Evolutionary conservation across 2,888 invertebrate species (phyloP), one percentile per base, ranked within the genome.

Genomic region (Dione juno): DNA sequence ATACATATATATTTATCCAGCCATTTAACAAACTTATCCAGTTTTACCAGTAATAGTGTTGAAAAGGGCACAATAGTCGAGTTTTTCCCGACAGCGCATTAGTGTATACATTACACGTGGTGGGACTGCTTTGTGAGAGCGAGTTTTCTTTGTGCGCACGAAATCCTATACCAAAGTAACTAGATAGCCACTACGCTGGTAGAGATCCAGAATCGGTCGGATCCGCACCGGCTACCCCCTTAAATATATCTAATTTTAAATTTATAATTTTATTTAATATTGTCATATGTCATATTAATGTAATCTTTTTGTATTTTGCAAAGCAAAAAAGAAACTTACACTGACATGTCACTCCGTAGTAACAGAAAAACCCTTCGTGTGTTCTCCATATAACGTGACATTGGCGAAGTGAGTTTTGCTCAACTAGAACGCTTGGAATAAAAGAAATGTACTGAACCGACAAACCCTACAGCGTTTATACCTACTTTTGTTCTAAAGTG

Each of bases 91-190:
- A 74, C 70, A 74, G 69, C 73, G 71, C 66, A 74, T 66, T 65
- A 71, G 48, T 57, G 75, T 76, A 74, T 75, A 65, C 70, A 69
- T 76, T 75, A 75, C 76, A 73, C 69, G 72, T 73, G 75, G 71
- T 61, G 66, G 69, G 72, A 74, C 73, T 69, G 65, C 72, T 71
- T 73, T 71, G 73, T 68, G 70, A 74, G 74, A 74, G 74, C 74
- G 67, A 69, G 74, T 75, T 69, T 73, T 74, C 76, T 77, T 76
- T 77, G 75, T 76, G 67, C 53, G 69, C 66, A 81, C 82, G 91
- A 83, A 88, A 91, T 86, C 77, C 77, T 80, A 91, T 81, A 91
- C 89, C 81, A 74, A 70, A 73, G 88, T 83, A 90, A 90, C 84
- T 74, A 80, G 83, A 88, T 82, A 87, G 78, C 74, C 52, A 68